phyloP scores from a whole-genome alignment of 2,888 invertebrate genomes.

The Dinocampus coccinellae region DNA sequence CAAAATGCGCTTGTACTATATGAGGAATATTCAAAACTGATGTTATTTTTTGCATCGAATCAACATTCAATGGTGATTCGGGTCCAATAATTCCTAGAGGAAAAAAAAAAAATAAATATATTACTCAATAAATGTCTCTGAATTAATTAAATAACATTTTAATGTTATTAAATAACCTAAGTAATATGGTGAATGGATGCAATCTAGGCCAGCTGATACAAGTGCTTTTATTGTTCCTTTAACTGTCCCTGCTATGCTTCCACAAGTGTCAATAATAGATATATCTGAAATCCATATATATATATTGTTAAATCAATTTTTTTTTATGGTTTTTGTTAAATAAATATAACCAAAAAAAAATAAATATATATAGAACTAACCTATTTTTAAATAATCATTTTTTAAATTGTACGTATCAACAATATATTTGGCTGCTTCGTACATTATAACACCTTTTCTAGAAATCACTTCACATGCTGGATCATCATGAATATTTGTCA shows the following conservation, averaged over 20 bases:
- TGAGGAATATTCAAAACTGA: constrained; percentile 65
- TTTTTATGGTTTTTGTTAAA: neutral
- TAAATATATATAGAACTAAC: too few relatives aligned
- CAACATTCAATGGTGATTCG: constrained; percentile 59
- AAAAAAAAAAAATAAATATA: neutral
- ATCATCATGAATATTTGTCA: constrained; percentile 61
- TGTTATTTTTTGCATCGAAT: constrained; percentile 65
- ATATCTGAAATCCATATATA: constrained; percentile 43
- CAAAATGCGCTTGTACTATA: constrained; percentile 56
- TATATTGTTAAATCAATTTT: constrained; percentile 21
- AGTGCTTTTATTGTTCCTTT: constrained; percentile 67
- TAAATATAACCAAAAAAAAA: neutral
- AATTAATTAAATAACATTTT: too few relatives aligned
- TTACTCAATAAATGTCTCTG: too few relatives aligned
- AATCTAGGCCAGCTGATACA: constrained; percentile 65
- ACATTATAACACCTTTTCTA: constrained; percentile 58
- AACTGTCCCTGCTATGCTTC: constrained; percentile 62
- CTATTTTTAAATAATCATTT: constrained; percentile 60
- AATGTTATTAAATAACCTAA: constrained; percentile 59
- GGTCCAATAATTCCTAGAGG: constrained; percentile 66
- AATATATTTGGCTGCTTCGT: constrained; percentile 60
- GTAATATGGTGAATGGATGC: constrained; percentile 65
- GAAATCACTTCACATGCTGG: constrained; percentile 57
- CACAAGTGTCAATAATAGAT: constrained; percentile 66
- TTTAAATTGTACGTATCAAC: constrained; percentile 59